phyloP scores from a whole-genome alignment of 1,140 invertebrate genomes.

The Neuroterus valhalla region DNA sequence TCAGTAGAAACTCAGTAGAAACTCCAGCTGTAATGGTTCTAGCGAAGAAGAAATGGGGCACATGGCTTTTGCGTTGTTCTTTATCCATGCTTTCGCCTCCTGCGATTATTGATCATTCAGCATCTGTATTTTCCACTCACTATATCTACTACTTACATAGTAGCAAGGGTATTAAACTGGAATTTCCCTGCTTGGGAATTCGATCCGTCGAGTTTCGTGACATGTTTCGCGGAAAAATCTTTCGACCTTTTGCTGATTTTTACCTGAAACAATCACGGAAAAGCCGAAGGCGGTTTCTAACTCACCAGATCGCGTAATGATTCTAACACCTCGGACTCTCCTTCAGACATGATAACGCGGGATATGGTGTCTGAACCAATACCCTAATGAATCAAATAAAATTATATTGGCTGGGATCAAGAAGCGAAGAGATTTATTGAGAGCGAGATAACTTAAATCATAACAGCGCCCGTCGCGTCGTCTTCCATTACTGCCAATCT shows the following conservation, averaged over 20 bases:
- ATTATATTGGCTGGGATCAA: no score
- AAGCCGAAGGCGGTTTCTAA: background rate
- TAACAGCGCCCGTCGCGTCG: no score
- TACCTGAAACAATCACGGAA: background rate
- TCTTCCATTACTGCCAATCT: no score
- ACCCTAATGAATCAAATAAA: no score
- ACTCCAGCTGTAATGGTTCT: slow-evolving; percentile 1
- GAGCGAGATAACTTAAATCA: no score
- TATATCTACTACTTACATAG: slow-evolving; percentile 28
- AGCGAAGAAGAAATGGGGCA: slow-evolving; percentile 38
- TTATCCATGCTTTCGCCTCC: slow-evolving; percentile 27
- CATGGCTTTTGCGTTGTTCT: slow-evolving; percentile 45
- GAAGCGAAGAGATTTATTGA: no score
- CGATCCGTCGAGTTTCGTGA: slow-evolving; percentile 19
- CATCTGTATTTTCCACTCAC: slow-evolving; percentile 8
- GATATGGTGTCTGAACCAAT: no score
- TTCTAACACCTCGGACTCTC: background rate
- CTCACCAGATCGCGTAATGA: background rate
- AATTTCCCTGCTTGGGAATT: slow-evolving; percentile 42
- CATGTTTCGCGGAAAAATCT: slow-evolving; percentile 32
- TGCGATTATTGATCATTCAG: background rate
- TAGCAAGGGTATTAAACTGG: slow-evolving; percentile 30
- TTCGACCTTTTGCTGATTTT: background rate
- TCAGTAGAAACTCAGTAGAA: no score
- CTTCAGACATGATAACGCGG: background rate